Evolutionary conservation across 2,797 vertebrate species (phyloP).

Genomic region (Tokudaia muenninki): DNA sequence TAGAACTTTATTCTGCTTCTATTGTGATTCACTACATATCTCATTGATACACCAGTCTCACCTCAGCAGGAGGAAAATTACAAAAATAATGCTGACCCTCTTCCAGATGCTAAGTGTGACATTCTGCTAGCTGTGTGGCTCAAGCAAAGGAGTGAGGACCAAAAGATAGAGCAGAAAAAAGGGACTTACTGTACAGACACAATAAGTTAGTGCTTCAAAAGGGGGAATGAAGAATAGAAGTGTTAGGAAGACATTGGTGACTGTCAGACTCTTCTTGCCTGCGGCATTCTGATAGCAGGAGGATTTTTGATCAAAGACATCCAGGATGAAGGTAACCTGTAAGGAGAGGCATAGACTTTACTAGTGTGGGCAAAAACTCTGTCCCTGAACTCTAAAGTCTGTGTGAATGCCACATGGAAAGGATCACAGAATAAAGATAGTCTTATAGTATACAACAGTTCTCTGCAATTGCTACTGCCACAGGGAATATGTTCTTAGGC

Average conservation of each 20-base stretch:
- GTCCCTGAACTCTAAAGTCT: constrained; percentile 56
- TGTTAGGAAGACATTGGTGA: constrained; percentile 50
- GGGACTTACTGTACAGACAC: neutral
- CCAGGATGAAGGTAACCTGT: constrained; percentile 25
- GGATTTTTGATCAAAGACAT: constrained; percentile 66
- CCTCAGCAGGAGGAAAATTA: neutral
- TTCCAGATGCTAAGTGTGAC: constrained; percentile 34
- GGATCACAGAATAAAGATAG: constrained; percentile 50
- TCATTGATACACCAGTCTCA: neutral
- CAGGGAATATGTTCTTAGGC: constrained; percentile 23
- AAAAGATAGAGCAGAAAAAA: constrained; percentile 44
- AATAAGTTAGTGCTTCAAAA: constrained; percentile 50
- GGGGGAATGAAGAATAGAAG: constrained; percentile 8
- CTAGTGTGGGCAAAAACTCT: constrained; percentile 27
- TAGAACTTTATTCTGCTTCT: neutral
- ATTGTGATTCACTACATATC: neutral
- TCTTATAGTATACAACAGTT: neutral
- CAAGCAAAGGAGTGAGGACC: neutral
- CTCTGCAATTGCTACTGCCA: constrained; percentile 12
- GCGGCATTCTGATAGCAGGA: constrained; percentile 31
- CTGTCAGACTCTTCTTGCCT: constrained; percentile 53
- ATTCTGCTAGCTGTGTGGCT: constrained; percentile 4
- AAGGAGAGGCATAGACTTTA: neutral
- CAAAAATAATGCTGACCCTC: neutral
- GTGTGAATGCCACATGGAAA: constrained; percentile 48